Conservation (phyloP, 2,888 invertebrate genomes). For the Helleia helle region DNA sequence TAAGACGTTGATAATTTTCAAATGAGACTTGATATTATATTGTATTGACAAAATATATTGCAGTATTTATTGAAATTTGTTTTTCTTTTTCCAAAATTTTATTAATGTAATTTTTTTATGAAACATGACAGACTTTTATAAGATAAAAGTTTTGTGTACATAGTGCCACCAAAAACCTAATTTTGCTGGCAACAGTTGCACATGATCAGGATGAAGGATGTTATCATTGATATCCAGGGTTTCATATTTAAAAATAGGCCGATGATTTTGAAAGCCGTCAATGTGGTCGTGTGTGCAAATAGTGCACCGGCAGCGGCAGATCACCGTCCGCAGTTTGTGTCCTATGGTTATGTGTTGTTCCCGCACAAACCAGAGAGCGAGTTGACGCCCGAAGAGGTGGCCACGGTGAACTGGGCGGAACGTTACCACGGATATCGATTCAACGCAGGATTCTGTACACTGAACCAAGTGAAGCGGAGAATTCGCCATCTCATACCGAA, state of each 20-base stretch:
- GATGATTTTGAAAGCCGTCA: conserved; percentile 3
- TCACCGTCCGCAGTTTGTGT: too few relatives aligned
- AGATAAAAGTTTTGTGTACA: neutral
- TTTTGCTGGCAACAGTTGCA: too few relatives aligned
- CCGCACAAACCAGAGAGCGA: neutral
- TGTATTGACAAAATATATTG: neutral
- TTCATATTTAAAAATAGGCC: neutral
- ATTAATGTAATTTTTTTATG: too few relatives aligned
- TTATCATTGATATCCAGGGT: conserved; percentile 6
- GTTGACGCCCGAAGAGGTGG: neutral
- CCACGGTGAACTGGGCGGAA: conserved; percentile 2
- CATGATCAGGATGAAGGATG: neutral
- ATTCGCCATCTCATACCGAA: neutral
- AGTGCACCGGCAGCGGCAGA: too few relatives aligned
- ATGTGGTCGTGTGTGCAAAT: conserved; percentile 1
- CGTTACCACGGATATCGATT: conserved; percentile 3
- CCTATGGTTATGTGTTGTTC: neutral
- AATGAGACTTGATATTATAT: neutral
- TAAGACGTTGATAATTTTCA: neutral
- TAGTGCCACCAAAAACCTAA: neutral
- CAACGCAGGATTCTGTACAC: neutral
- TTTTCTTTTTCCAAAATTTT: too few relatives aligned
- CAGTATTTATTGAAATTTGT: neutral
- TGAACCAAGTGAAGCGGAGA: neutral
- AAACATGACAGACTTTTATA: neutral